Conservation (phyloP, 2,797 vertebrate species). For the Chaetodon trifasciatus region DNA sequence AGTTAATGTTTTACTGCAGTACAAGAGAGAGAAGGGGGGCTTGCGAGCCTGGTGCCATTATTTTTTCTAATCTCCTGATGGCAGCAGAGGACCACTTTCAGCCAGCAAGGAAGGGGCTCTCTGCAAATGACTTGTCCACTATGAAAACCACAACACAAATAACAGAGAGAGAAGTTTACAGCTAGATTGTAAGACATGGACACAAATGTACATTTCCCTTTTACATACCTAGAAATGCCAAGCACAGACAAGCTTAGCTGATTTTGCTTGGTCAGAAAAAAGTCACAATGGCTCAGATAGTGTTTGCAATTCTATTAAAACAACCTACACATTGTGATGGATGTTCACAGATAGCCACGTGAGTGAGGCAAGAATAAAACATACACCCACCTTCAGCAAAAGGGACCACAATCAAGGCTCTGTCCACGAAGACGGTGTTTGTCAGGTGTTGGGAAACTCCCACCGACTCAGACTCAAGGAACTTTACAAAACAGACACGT, state of each 20-base stretch:
- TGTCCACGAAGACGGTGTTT: constrained; percentile 99
- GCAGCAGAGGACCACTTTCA: constrained; percentile 98
- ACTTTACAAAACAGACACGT: constrained; percentile 99
- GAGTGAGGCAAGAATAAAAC: constrained; percentile 29
- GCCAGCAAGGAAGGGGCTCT: constrained; percentile 98
- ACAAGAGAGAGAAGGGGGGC: constrained; percentile 92
- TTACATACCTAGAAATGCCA: constrained; percentile 70
- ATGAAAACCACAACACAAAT: constrained; percentile 99
- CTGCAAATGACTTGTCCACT: constrained; percentile 99
- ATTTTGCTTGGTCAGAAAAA: constrained; percentile 52
- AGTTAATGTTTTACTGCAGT: constrained; percentile 95
- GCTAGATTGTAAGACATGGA: constrained; percentile 82
- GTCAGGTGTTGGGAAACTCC: constrained; percentile 99
- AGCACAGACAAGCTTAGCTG: constrained; percentile 69
- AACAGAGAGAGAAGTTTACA: constrained; percentile 99
- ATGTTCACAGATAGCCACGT: constrained; percentile 45
- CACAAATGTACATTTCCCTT: constrained; percentile 82
- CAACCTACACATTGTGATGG: constrained; percentile 57
- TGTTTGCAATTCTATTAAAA: constrained; percentile 57
- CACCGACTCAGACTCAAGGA: constrained; percentile 97
- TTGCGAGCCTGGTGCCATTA: constrained; percentile 95
- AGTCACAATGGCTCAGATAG: constrained; percentile 62
- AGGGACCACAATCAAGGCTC: constrained; percentile 99
- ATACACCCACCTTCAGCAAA: constrained; percentile 99
- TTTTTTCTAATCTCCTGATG: constrained; percentile 98